phyloP scores from a whole-genome alignment of 1,140 invertebrate genomes.

The Tetranychus urticae region DNA sequence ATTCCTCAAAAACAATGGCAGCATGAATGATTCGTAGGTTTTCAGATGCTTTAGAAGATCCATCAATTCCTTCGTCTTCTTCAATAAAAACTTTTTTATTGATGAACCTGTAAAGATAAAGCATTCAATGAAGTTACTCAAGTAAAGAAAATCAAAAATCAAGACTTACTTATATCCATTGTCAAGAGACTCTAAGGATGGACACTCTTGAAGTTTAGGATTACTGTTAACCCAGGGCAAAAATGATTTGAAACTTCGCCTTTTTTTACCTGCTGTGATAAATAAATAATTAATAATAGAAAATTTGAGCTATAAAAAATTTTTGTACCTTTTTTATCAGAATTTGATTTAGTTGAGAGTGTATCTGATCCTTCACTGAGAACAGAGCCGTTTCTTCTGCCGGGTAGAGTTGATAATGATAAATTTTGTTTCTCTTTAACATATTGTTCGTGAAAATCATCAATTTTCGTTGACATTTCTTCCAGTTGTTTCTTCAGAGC shows the following conservation, averaged over 20 bases:
- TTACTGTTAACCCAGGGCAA: background rate
- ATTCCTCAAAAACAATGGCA: slow-evolving; percentile 72
- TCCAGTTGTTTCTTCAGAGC: background rate
- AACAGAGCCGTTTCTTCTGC: background rate
- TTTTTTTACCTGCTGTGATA: background rate
- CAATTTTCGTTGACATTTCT: slow-evolving; percentile 18
- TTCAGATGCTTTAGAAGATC: slow-evolving; percentile 28
- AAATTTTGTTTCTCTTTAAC: slow-evolving; percentile 4
- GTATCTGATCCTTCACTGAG: background rate
- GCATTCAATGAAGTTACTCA: slow-evolving; percentile 2
- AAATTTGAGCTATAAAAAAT: too few relatives aligned
- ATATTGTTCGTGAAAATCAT: slow-evolving; percentile 30
- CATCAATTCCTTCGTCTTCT: slow-evolving; percentile 17
- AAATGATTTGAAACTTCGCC: background rate
- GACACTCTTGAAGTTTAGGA: background rate
- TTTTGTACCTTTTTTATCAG: too few relatives aligned
- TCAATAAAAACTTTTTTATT: slow-evolving; percentile 6
- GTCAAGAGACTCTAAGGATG: background rate
- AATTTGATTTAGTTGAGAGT: too few relatives aligned
- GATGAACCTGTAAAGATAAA: slow-evolving; percentile 1
- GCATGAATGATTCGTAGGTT: slow-evolving; percentile 41
- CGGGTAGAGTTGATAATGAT: background rate
- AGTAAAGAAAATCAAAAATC: background rate
- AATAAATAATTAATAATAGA: background rate
- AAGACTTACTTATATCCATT: background rate